Conservation (phyloP, 2,113 vertebrate genomes). For the Anhinga anhinga region DNA sequence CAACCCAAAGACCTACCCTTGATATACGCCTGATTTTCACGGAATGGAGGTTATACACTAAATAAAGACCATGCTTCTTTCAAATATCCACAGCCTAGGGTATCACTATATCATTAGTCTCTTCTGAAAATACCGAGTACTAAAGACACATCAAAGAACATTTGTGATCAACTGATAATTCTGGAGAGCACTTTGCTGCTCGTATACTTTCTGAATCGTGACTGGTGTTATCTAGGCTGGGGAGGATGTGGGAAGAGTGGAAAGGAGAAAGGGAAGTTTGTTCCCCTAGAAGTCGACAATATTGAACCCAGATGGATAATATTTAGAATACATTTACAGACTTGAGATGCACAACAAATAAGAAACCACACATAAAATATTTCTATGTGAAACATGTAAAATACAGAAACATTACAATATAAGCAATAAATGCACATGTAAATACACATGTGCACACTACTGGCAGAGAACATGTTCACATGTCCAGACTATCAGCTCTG, state of each 20-base stretch:
- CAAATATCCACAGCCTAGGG: neutral
- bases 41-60: neutral
- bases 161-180: neutral
- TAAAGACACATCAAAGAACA: neutral
- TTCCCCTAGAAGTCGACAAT: neutral
- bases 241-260: neutral
- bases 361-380: neutral
- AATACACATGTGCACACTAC: rapidly evolving
- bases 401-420: neutral
- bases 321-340: neutral
- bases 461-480: neutral
- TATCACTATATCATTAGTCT: neutral
- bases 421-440: neutral
- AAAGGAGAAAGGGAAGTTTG: neutral
- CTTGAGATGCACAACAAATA: neutral
- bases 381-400: neutral
- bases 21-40: neutral
- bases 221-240: neutral
- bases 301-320: neutral
- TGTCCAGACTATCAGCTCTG: neutral
- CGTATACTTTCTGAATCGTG: neutral
- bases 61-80: neutral
- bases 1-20: neutral
- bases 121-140: neutral
- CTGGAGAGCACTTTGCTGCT: neutral